phyloP scores from a whole-genome alignment of 2,888 invertebrate genomes.

The Drosophila robusta region DNA sequence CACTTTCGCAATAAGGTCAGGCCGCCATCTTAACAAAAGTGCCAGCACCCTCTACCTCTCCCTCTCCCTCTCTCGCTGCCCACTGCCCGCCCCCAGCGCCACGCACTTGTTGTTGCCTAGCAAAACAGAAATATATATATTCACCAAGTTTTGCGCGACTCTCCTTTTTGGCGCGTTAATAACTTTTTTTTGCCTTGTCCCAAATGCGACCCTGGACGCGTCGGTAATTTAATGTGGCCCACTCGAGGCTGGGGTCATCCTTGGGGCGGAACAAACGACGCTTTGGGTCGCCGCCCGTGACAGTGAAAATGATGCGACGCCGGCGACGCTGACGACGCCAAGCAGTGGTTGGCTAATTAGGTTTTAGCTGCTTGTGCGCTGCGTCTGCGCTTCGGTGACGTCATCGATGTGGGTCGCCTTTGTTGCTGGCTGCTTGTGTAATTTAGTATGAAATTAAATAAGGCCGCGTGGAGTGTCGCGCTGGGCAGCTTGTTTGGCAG shows the following conservation, averaged over 20 bases:
- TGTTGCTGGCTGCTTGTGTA: slow-evolving; percentile 47
- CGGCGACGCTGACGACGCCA: slow-evolving; percentile 18
- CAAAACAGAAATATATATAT: slow-evolving; percentile 23
- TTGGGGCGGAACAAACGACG: slow-evolving; percentile 39
- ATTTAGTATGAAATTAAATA: slow-evolving; percentile 78
- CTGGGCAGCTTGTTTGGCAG: slow-evolving; percentile 26
- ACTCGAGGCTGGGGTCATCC: slow-evolving; percentile 35
- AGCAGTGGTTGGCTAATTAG: slow-evolving; percentile 76
- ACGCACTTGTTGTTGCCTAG: slow-evolving; percentile 16
- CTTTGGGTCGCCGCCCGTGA: slow-evolving; percentile 54
- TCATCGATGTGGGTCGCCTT: slow-evolving; percentile 55
- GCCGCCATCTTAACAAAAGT: slow-evolving; percentile 35
- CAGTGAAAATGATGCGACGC: slow-evolving; percentile 76
- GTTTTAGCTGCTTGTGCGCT: slow-evolving; percentile 68
- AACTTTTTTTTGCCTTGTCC: slow-evolving; percentile 49
- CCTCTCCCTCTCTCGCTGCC: background rate
- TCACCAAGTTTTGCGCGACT: slow-evolving; percentile 31
- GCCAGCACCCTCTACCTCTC: slow-evolving; percentile 22
- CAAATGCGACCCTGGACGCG: slow-evolving; percentile 41
- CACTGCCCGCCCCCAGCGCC: background rate
- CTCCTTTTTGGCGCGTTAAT: slow-evolving; percentile 58
- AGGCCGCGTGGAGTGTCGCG: slow-evolving; percentile 50
- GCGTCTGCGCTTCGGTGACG: slow-evolving; percentile 57
- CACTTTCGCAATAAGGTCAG: slow-evolving; percentile 73
- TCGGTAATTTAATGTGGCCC: slow-evolving; percentile 54